These are phyloP conservation scores for Drosophila affinis DNA, from an alignment of 2,888 invertebrate species.

Conservation along the genomic window DNA sequence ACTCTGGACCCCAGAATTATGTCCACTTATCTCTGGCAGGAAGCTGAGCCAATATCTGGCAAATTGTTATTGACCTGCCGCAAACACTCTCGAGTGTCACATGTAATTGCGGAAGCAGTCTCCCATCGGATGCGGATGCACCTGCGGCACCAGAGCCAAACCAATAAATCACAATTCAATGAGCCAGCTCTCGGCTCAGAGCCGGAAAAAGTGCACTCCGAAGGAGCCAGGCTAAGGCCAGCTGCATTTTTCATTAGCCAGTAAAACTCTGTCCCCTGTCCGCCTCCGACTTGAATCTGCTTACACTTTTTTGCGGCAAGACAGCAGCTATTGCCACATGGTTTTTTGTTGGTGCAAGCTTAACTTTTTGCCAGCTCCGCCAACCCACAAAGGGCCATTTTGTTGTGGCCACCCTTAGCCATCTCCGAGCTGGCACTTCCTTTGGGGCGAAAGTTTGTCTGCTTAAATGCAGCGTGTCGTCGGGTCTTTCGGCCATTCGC, in stretches of 20 bases:
- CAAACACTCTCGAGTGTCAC: conserved; percentile 42
- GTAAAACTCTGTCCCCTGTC: not conserved
- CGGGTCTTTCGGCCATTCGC: conserved; percentile 6
- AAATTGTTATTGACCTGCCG: conserved; percentile 47
- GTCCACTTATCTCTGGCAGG: conserved; percentile 51
- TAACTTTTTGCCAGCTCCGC: conserved; percentile 36
- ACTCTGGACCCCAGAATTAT: conserved; percentile 46
- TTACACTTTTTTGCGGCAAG: conserved; percentile 35
- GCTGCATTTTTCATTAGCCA: not conserved
- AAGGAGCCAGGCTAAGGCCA: conserved; percentile 4
- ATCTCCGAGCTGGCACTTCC: conserved; percentile 1
- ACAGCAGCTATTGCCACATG: conserved; percentile 18
- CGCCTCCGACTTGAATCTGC: conserved; percentile 6
- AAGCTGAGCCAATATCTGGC: conserved; percentile 33
- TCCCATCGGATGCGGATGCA: conserved; percentile 29
- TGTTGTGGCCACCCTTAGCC: not conserved
- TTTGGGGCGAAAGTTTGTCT: conserved; percentile 34
- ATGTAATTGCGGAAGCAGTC: conserved; percentile 66
- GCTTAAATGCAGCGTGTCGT: conserved; percentile 33
- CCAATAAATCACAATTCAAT: conserved; percentile 66
- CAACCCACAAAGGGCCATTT: not conserved
- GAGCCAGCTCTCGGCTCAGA: conserved; percentile 3
- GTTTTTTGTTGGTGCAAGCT: conserved; percentile 19
- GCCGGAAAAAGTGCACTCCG: too few relatives aligned
- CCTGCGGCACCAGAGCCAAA: conserved; percentile 52